These are phyloP conservation scores for Lottia scabra DNA, from an alignment of 2,888 invertebrate genomes.

Conservation along the genomic window DNA sequence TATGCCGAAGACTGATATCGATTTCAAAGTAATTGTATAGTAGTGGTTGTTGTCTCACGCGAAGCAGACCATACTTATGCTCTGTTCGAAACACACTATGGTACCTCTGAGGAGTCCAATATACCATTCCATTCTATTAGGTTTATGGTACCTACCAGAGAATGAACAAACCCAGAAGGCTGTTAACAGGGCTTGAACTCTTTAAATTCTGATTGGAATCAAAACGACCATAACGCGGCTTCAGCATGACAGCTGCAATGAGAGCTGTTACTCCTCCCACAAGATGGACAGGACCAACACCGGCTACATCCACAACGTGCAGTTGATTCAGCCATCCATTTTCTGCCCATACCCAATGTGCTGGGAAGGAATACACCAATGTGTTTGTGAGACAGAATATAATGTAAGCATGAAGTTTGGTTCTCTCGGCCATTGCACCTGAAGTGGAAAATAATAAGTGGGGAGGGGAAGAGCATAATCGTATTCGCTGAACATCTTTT, in stretches of 20 bases:
- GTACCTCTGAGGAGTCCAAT: too few species aligned
- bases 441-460: background rate
- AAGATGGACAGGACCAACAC: constrained; percentile 65
- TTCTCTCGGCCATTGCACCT: constrained; percentile 60
- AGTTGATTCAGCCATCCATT: constrained; percentile 81
- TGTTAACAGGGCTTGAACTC: constrained; percentile 40
- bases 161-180: constrained; percentile 56
- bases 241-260: constrained; percentile 57
- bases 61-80: too few species aligned
- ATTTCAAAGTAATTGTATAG: too few species aligned
- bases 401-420: constrained; percentile 53
- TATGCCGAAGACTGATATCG: too few species aligned
- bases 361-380: constrained; percentile 62
- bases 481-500: too few species aligned
- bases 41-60: too few species aligned
- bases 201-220: constrained; percentile 14
- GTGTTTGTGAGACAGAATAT: constrained; percentile 59
- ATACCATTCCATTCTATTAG: too few species aligned
- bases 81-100: too few species aligned
- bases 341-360: constrained; percentile 68
- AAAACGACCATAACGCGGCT: constrained; percentile 50
- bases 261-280: constrained; percentile 61
- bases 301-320: constrained; percentile 91
- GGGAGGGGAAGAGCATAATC: background rate
- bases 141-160: constrained; percentile 41